phyloP scores from a whole-genome alignment of 92 coral and sea anemone genomes.

The Umimayanthus chanpuru region DNA sequence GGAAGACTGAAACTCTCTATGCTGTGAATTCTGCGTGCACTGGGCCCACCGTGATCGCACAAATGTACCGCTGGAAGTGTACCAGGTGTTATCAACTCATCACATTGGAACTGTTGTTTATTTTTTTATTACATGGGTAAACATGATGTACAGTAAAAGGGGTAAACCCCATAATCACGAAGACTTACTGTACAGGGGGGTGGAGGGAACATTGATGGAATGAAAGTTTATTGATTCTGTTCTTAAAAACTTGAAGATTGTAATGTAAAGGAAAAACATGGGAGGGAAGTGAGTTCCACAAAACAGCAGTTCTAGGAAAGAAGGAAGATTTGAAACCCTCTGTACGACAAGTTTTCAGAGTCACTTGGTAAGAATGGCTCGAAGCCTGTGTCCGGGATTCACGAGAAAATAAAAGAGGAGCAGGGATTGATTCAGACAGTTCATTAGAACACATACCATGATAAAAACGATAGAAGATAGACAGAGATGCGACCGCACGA shows the following conservation, averaged over 20 bases:
- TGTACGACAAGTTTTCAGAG: neutral
- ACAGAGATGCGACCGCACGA: neutral
- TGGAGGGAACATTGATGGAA: neutral
- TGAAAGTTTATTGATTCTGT: neutral
- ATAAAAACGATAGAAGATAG: neutral
- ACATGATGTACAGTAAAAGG: neutral
- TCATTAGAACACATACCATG: too few species aligned
- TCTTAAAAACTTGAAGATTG: neutral
- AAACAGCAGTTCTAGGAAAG: neutral
- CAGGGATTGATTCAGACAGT: neutral
- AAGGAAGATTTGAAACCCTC: neutral
- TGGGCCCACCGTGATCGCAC: too few species aligned
- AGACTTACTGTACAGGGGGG: neutral
- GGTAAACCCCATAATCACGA: neutral
- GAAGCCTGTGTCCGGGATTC: neutral
- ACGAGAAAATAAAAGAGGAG: neutral
- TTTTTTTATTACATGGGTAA: neutral
- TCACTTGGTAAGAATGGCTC: neutral
- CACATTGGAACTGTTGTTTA: too few species aligned
- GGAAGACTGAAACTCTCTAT: too few species aligned
- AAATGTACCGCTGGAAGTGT: too few species aligned
- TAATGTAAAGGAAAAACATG: neutral
- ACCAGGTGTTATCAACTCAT: too few species aligned
- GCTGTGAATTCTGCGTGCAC: too few species aligned
- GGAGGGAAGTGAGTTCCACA: conserved; percentile 12